Base-by-base conservation (phyloP, 1,140 invertebrate genomes). In the Drosophila paulistorum region DNA sequence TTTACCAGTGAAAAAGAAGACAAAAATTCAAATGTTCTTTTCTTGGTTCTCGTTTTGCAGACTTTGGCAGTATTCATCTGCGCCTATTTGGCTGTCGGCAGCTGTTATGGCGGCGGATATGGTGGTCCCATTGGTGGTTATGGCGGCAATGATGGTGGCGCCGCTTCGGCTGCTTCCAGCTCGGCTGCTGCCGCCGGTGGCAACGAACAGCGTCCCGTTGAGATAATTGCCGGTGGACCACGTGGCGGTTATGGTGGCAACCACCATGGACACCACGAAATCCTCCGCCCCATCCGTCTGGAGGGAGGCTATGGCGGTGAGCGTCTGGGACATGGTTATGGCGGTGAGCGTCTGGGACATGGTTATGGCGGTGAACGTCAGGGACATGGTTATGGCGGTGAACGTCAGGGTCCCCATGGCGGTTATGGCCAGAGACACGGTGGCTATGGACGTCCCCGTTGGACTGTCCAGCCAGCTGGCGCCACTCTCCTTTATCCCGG, bases 401-500 rank as follows among this genome's bases (percentile, higher is more conserved):
- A 23, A 7, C 61, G 45, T 39, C 61, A 64, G 61, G 54, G 33
- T 30, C 30, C 30, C 11, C 66, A 26, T 39, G 20, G 17, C 58
- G 58, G 77, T 42, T 68, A 68, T 26, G 68, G 58, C 45, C 54
- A 66, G 54, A 65, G 71, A 51, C 55, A 60, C 58, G 68, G 60
- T 35, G 78, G 59, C 33, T 79, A 66, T 2, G 75, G 64, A 55
- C 81, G 66, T 65, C 76, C 79, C 20, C 70, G 83, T n/a, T 87
- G 63, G 62, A 68, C 84, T 7, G 84, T 89, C 42, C 81, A 90
- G 78, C 78, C 86, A n/a, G 85, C 86, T 54, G 81, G 81, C 58
- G 85, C 86, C 60, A 77, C 85, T 23, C 74, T 90, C 11, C 64
- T 90, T 42, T 81, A 90, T 26, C 86, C 86, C 69, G 81, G 85